A percentile compares a stretch with the other conserved stretches of the same genome.
Conservation (phyloP, 2,888 invertebrate genomes). For the Macaria notata region DNA sequence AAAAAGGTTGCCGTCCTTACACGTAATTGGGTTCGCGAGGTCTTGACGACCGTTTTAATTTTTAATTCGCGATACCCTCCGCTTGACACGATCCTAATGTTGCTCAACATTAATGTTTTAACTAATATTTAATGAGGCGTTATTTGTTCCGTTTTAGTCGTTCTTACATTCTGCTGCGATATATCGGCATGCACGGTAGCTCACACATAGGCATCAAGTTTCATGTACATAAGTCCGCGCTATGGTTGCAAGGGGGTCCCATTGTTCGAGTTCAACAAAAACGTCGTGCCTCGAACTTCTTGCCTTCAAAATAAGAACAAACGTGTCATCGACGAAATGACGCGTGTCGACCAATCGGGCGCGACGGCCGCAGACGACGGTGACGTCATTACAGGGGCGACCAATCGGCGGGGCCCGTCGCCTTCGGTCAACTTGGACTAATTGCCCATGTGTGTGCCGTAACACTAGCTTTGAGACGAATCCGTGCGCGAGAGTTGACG, state of each 20-base stretch:
- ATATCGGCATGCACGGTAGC: slow-evolving; percentile 18
- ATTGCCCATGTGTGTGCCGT: slow-evolving; percentile 82
- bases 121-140: slow-evolving; percentile 28
- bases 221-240: slow-evolving; percentile 51
- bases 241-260: slow-evolving; percentile 49
- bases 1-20: slow-evolving; percentile 63
- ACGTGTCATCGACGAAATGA: slow-evolving; percentile 81
- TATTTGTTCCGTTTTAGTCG: slow-evolving; percentile 15
- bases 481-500: slow-evolving; percentile 69
- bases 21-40: slow-evolving; percentile 64
- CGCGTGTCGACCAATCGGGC: slow-evolving; percentile 81
- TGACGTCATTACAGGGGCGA: slow-evolving; percentile 73
- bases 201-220: slow-evolving; percentile 59
- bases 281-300: slow-evolving; percentile 69
- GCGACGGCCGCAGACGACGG: slow-evolving; percentile 77
- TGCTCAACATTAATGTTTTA: slow-evolving; percentile 33
- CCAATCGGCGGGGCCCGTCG: slow-evolving; percentile 73
- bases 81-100: slow-evolving; percentile 20
- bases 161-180: background rate
- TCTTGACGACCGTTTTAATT: slow-evolving; percentile 58
- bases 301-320: slow-evolving; percentile 80
- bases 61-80: slow-evolving; percentile 46
- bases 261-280: slow-evolving; percentile 69
- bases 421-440: slow-evolving; percentile 81
- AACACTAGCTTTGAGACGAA: slow-evolving; percentile 73